phyloP scores from a whole-genome alignment of 2,888 invertebrate genomes.

The Liodrosophila aerea region DNA sequence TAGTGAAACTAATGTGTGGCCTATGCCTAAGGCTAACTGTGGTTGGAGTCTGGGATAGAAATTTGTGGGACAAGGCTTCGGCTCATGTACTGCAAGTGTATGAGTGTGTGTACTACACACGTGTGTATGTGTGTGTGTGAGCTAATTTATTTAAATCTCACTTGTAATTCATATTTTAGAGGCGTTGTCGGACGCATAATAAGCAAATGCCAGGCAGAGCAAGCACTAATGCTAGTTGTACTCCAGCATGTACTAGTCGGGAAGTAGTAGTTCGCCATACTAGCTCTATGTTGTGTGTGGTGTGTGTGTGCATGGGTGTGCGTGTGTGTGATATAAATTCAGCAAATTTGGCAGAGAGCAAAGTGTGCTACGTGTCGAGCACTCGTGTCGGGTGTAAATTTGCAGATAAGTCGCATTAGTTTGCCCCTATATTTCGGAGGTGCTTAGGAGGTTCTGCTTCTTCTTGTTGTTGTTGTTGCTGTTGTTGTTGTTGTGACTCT shows the following conservation, averaged over 20 bases:
- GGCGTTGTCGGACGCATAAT: conserved; percentile 62
- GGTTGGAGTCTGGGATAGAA: conserved; percentile 15
- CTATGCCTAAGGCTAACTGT: conserved; percentile 15
- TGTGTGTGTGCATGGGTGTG: conserved; percentile 22
- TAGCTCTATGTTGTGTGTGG: conserved; percentile 1
- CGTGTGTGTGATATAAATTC: conserved; percentile 68
- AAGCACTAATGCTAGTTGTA: conserved; percentile 16
- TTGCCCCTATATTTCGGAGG: conserved; percentile 43
- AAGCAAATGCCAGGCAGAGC: conserved; percentile 43
- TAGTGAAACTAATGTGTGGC: conserved; percentile 19
- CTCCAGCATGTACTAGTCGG: conserved; percentile 6
- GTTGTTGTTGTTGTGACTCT: conserved; percentile 20
- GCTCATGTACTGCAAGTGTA: conserved; percentile 17
- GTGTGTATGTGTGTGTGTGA: conserved; percentile 44
- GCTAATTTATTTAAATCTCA: conserved; percentile 73
- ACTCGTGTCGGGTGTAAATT: conserved; percentile 64
- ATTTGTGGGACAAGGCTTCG: conserved; percentile 25
- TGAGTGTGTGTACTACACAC: conserved; percentile 1
- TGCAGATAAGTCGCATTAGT: conserved; percentile 73
- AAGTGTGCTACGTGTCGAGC: conserved; percentile 51
- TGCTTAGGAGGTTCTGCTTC: no score
- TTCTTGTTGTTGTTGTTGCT: conserved; percentile 30
- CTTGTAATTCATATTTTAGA: conserved; percentile 73
- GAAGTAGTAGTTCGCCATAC: conserved; percentile 12
- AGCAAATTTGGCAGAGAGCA: conserved; percentile 50